Percentiles rank a stretch among this genome's conserved stretches.
phyloP scores from a whole-genome alignment of 1,140 invertebrate genomes.

The Calycopis cecrops region DNA sequence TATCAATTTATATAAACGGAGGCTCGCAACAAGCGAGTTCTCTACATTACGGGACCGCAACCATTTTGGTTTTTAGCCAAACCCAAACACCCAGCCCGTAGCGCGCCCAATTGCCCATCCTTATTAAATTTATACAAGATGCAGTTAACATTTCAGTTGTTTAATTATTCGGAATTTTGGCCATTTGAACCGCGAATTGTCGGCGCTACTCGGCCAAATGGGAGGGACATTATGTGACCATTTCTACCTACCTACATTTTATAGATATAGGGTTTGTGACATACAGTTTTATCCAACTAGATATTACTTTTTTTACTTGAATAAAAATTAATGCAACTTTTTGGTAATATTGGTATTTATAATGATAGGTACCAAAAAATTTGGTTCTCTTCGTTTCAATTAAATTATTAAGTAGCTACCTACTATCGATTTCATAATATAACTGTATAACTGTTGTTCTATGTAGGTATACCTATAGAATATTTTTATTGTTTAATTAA shows the following conservation, averaged over 20 bases:
- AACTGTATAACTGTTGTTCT: too few species aligned
- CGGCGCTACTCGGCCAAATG: conserved; percentile 22
- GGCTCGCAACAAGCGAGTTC: conserved; percentile 10
- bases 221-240: conserved; percentile 20
- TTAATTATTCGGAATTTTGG: conserved; percentile 64
- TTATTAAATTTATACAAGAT: conserved; percentile 70
- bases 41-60: conserved; percentile 24
- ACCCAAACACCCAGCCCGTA: conserved; percentile 53
- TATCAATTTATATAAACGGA: conserved; percentile 1
- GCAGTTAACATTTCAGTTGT: conserved; percentile 68
- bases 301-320: not conserved
- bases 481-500: too few species aligned
- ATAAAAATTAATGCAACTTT: not conserved
- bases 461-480: too few species aligned
- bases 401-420: too few species aligned
- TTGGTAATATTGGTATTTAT: too few species aligned
- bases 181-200: conserved; percentile 37
- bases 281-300: not conserved
- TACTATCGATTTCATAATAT: too few species aligned
- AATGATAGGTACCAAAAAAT: too few species aligned
- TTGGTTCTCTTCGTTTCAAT: too few species aligned
- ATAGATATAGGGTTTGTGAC: not conserved
- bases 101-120: conserved; percentile 59
- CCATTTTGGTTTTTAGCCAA: conserved; percentile 63
- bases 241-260: not conserved